Evolutionary conservation across 1,140 invertebrate species (phyloP).

Genomic region (Drosophila quadrilineata): DNA sequence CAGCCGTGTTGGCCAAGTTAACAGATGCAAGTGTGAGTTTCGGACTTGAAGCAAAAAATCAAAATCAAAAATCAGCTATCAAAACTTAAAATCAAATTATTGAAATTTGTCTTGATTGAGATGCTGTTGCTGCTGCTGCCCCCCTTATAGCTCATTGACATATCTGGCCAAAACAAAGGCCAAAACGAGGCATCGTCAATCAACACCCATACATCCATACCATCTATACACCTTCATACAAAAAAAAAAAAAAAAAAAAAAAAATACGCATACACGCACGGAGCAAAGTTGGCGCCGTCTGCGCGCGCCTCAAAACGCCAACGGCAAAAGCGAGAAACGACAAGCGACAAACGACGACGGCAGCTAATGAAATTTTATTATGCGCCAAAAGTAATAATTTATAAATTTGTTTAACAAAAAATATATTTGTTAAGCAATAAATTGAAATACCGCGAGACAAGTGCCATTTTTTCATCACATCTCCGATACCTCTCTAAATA

Average conservation of each 20-base stretch:
- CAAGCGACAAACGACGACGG: slow-evolving; percentile 38
- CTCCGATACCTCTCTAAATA: background rate
- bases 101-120: slow-evolving; percentile 33
- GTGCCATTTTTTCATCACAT: slow-evolving; percentile 37
- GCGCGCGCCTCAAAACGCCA: slow-evolving; percentile 42
- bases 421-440: slow-evolving; percentile 74
- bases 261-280: background rate
- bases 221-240: too few relatives aligned
- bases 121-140: background rate
- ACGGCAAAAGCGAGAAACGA: too few relatives aligned
- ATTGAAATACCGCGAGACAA: slow-evolving; percentile 59
- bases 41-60: slow-evolving; percentile 4
- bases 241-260: slow-evolving; percentile 23
- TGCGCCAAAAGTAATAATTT: slow-evolving; percentile 72
- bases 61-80: slow-evolving; percentile 1
- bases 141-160: slow-evolving; percentile 14
- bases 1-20: slow-evolving; percentile 1
- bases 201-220: too few relatives aligned
- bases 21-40: background rate
- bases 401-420: slow-evolving; percentile 78
- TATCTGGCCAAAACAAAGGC: slow-evolving; percentile 49
- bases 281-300: slow-evolving; percentile 43
- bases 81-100: slow-evolving; percentile 18
- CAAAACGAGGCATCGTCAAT: slow-evolving; percentile 61
- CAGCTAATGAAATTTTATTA: slow-evolving; percentile 78